Percentiles rank a stretch among this genome's conserved stretches.
These are phyloP conservation scores for Turnix velox DNA, from an alignment of 2,113 vertebrate genomes.

Conservation along the genomic window DNA sequence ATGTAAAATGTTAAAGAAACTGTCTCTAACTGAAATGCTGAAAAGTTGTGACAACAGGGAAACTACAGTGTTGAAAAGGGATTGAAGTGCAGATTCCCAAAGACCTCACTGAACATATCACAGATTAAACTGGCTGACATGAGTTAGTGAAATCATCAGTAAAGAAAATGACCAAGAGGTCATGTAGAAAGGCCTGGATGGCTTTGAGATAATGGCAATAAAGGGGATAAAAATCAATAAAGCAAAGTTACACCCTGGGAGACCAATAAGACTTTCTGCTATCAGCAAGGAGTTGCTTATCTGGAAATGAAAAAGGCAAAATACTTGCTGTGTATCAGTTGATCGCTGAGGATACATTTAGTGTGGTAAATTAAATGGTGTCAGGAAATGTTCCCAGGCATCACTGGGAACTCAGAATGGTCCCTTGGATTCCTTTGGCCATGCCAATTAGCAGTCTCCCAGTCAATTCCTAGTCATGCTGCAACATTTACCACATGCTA, in stretches of 20 bases:
- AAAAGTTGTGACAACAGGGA: not conserved
- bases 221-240: slow-evolving; percentile 22
- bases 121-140: not conserved
- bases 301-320: slow-evolving; percentile 10
- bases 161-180: slow-evolving; percentile 1
- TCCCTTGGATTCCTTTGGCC: not conserved
- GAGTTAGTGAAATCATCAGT: not conserved
- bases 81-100: not conserved
- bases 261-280: not conserved
- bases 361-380: not conserved
- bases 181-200: not conserved
- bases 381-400: not conserved
- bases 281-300: slow-evolving; percentile 6
- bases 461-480: not conserved
- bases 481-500: not conserved
- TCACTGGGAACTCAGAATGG: not conserved
- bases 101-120: not conserved
- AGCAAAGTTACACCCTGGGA: not conserved
- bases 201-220: slow-evolving; percentile 20
- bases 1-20: slow-evolving; percentile 9
- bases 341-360: not conserved
- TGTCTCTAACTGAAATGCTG: not conserved
- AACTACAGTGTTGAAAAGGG: not conserved
- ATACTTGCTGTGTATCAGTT: not conserved
- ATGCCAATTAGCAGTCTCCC: not conserved